Conservation (phyloP, 2,888 invertebrate genomes). For the Ditula angustiorana region DNA sequence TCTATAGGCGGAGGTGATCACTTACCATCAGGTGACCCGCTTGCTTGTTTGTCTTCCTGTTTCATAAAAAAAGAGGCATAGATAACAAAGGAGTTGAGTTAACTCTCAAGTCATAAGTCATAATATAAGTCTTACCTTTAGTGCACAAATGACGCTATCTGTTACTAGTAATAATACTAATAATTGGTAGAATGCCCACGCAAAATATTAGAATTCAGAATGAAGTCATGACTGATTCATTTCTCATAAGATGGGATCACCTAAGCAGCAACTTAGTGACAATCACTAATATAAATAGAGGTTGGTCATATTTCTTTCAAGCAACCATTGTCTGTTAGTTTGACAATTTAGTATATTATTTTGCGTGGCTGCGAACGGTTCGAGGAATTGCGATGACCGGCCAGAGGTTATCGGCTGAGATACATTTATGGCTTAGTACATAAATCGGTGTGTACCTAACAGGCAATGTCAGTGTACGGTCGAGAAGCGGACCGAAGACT, state of each 20-base stretch:
- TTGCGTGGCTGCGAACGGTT: constrained; percentile 60
- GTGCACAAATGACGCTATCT: background rate
- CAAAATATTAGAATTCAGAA: constrained; percentile 20
- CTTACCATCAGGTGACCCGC: too few species aligned
- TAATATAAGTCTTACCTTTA: too few species aligned
- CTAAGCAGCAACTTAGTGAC: constrained; percentile 42
- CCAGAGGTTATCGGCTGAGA: constrained; percentile 73
- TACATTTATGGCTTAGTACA: constrained; percentile 52
- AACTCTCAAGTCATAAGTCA: too few species aligned
- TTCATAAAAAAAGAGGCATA: too few species aligned
- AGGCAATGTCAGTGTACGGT: constrained; percentile 66
- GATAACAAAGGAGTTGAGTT: too few species aligned
- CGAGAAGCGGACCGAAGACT: constrained; percentile 41
- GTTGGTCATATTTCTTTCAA: constrained; percentile 56
- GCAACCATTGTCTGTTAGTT: constrained; percentile 44
- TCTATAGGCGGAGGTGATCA: too few species aligned
- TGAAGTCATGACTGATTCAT: constrained; percentile 58
- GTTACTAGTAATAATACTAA: background rate
- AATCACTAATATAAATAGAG: constrained; percentile 58
- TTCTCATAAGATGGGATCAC: constrained; percentile 47
- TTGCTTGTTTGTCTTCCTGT: too few species aligned
- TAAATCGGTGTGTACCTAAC: constrained; percentile 59
- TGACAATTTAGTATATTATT: constrained; percentile 49
- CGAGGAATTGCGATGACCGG: constrained; percentile 74
- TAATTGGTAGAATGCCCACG: background rate